phyloP scores from a whole-genome alignment of 2,113 vertebrate genomes.

The Hippocampus comes region DNA sequence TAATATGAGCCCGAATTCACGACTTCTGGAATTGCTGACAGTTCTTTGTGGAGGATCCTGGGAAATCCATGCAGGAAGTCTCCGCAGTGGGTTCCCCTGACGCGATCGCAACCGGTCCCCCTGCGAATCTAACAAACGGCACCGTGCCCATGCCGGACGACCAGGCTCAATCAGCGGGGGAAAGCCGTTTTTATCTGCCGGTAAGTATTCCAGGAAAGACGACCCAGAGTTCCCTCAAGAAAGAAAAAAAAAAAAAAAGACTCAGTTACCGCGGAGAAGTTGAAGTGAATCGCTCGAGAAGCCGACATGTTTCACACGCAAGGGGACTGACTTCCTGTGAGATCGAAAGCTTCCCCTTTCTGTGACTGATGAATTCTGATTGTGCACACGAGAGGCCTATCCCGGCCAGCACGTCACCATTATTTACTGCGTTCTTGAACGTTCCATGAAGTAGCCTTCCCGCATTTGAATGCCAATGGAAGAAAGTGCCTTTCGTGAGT shows the following conservation, averaged over 20 bases:
- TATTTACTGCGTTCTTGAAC: not conserved
- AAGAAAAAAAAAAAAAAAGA: too few relatives aligned
- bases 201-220: conserved; percentile 74
- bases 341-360: not conserved
- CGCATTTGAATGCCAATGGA: not conserved
- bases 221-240: not conserved
- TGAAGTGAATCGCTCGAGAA: not conserved
- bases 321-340: not conserved
- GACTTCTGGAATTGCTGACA: conserved; percentile 45
- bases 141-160: conserved; percentile 65
- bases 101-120: conserved; percentile 42
- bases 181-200: conserved; percentile 87
- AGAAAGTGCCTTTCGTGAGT: not conserved
- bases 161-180: conserved; percentile 10
- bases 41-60: conserved; percentile 85
- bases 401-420: not conserved
- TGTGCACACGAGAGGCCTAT: not conserved
- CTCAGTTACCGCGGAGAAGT: not conserved
- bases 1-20: not conserved
- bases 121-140: conserved; percentile 78
- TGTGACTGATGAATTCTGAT: not conserved
- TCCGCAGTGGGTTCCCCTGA: conserved; percentile 50
- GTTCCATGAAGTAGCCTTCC: not conserved
- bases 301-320: not conserved
- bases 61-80: conserved; percentile 39